phyloP scores from a whole-genome alignment of 2,888 invertebrate genomes.

The Escarpia spicata region DNA sequence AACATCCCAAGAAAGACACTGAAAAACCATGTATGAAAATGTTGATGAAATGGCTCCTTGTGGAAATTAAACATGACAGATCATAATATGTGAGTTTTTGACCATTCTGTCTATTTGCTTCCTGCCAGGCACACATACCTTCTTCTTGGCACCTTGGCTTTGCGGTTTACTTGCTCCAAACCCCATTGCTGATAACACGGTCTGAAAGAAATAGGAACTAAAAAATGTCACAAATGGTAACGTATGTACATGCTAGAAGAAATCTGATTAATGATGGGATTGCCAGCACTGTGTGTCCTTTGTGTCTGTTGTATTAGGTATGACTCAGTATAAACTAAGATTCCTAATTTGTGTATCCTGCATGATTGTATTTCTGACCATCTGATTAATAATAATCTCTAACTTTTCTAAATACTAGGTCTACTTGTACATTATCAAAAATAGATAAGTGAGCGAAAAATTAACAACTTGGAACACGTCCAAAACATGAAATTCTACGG shows the following conservation, averaged over 20 bases:
- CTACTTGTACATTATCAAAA: no score
- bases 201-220: not conserved
- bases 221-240: not conserved
- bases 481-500: no score
- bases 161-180: not conserved
- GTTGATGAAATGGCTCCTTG: no score
- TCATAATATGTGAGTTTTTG: no score
- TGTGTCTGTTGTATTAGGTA: not conserved
- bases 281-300: not conserved
- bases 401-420: not conserved
- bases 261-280: not conserved
- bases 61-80: no score
- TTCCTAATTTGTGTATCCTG: not conserved
- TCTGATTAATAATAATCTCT: not conserved
- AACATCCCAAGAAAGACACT: no score
- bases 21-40: no score
- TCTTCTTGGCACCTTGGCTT: not conserved
- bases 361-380: not conserved
- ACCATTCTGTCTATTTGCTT: not conserved
- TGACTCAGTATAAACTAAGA: slow-evolving; percentile 6
- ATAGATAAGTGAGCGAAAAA: no score
- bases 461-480: no score
- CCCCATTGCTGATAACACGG: not conserved
- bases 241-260: not conserved
- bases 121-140: not conserved